phyloP scores from a whole-genome alignment of 2,113 vertebrate genomes.

The Aegotheles bennettii region DNA sequence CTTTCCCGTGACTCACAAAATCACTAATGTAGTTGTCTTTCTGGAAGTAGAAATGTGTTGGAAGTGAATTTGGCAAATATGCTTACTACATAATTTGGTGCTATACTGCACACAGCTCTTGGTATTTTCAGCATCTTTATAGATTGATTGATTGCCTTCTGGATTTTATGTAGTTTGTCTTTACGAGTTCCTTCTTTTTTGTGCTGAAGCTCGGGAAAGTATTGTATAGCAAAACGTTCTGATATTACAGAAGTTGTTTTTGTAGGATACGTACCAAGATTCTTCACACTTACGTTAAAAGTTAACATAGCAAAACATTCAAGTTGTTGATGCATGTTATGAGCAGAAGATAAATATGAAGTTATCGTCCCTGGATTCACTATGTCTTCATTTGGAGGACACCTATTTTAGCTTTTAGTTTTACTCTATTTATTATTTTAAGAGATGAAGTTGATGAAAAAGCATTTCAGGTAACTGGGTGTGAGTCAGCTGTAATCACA shows the following conservation, averaged over 20 bases:
- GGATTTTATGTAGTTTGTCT: neutral
- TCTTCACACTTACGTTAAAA: neutral
- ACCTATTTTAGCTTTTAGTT: neutral
- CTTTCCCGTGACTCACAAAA: neutral
- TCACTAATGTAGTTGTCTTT: neutral
- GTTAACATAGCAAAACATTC: fast-evolving
- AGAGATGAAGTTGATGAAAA: neutral
- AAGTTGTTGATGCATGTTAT: neutral
- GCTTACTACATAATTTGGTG: neutral
- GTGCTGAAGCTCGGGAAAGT: neutral
- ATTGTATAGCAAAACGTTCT: neutral
- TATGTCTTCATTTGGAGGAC: neutral
- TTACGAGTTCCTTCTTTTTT: neutral
- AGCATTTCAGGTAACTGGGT: neutral
- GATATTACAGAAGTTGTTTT: neutral
- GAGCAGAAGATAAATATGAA: neutral
- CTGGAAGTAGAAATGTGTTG: neutral
- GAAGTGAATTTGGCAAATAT: neutral
- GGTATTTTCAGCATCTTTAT: neutral
- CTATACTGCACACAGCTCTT: neutral
- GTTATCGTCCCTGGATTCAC: neutral
- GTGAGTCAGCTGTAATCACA: neutral
- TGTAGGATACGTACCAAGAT: neutral
- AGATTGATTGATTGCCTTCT: neutral
- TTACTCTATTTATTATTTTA: neutral